These are phyloP conservation scores for Volucella bombylans DNA, from an alignment of 2,888 invertebrate genomes.

Conservation along the genomic window DNA sequence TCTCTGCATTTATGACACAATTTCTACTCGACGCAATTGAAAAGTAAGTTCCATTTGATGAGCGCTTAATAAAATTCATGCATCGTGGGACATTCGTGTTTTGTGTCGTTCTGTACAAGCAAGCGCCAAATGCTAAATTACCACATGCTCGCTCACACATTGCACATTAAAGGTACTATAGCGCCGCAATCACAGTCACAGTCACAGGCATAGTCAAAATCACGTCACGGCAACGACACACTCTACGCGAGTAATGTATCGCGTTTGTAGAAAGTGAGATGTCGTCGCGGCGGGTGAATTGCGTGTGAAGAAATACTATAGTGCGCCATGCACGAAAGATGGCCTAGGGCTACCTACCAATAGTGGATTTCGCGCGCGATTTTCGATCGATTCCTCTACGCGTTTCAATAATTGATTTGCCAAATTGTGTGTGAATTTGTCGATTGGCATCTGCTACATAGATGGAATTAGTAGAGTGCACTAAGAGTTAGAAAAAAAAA, in stretches of 20 bases:
- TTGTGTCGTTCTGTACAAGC: constrained; percentile 40
- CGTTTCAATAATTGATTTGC: constrained; percentile 73
- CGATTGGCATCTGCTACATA: constrained; percentile 60
- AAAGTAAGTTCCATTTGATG: constrained; percentile 62
- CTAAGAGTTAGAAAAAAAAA: constrained; percentile 15
- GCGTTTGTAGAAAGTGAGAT: constrained; percentile 70
- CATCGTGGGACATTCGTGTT: constrained; percentile 69
- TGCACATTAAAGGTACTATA: constrained; percentile 11
- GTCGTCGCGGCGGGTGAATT: constrained; percentile 73
- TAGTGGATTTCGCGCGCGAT: constrained; percentile 24
- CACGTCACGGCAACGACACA: too few species aligned
- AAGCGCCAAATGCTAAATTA: constrained; percentile 69
- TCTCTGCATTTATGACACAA: constrained; percentile 17
- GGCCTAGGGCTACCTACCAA: constrained; percentile 63
- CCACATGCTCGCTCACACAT: constrained; percentile 44
- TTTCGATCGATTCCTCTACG: constrained; percentile 61
- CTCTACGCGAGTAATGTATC: constrained; percentile 13
- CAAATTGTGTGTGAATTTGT: constrained; percentile 74
- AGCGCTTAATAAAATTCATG: constrained; percentile 69
- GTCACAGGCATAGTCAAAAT: too few species aligned
- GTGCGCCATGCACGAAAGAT: constrained; percentile 63
- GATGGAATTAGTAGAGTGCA: neutral
- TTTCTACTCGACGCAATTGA: constrained; percentile 40
- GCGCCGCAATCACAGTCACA: constrained; percentile 23
- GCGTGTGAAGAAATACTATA: constrained; percentile 69